phyloP scores from a whole-genome alignment of 2,888 invertebrate species.

The Digitonthophagus gazella region DNA sequence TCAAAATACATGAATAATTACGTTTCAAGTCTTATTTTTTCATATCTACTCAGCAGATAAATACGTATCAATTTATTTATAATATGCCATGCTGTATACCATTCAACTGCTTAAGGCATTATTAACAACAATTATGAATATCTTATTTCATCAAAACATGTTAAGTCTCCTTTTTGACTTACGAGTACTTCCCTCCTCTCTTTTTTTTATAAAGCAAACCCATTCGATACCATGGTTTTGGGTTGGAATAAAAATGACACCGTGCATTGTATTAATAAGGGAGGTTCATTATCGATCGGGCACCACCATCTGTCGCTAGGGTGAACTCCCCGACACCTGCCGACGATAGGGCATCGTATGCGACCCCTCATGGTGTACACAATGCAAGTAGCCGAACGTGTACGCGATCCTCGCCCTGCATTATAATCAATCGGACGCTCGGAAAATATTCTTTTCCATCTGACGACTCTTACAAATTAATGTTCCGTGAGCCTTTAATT shows the following conservation, averaged over 20 bases:
- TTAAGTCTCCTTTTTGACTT: too few species aligned
- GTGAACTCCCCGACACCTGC: conserved; percentile 42
- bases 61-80: too few species aligned
- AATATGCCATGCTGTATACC: too few species aligned
- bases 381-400: neutral
- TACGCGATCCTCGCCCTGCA: neutral
- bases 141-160: too few species aligned
- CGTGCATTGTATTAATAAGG: conserved; percentile 28
- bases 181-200: too few species aligned
- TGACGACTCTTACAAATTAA: too few species aligned
- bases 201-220: neutral
- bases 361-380: neutral
- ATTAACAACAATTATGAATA: too few species aligned
- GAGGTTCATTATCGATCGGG: conserved; percentile 29
- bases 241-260: conserved; percentile 24
- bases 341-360: conserved; percentile 36
- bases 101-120: too few species aligned
- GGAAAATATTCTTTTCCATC: neutral
- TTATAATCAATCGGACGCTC: neutral
- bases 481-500: too few species aligned
- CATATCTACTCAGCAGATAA: too few species aligned
- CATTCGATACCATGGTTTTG: neutral
- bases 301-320: conserved; percentile 40
- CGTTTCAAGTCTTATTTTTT: too few species aligned
- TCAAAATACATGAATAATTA: too few species aligned